Percentiles rank a stretch among this genome's conserved stretches.
These are phyloP conservation scores for Pedicia rivosa DNA, from an alignment of 2,888 invertebrate genomes.

Conservation along the genomic window DNA sequence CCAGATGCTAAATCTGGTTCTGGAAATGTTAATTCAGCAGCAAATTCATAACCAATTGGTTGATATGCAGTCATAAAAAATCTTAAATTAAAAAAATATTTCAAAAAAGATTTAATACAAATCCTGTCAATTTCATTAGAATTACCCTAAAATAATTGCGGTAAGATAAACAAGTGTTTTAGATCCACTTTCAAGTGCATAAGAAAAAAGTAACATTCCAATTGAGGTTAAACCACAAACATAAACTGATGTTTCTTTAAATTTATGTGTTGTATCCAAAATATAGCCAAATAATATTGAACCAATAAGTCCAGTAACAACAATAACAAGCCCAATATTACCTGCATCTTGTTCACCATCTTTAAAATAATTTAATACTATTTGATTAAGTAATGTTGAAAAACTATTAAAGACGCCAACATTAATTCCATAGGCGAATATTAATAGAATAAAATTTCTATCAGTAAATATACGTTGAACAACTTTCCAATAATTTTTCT, in stretches of 20 bases:
- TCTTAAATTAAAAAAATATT: slow-evolving; percentile 24
- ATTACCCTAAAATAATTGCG: slow-evolving; percentile 38
- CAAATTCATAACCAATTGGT: slow-evolving; percentile 57
- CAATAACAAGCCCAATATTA: slow-evolving; percentile 41
- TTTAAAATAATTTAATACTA: slow-evolving; percentile 32
- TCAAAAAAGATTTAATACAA: background rate
- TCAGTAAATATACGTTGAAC: slow-evolving; percentile 35
- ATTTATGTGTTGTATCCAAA: slow-evolving; percentile 46
- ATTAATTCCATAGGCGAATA: slow-evolving; percentile 49
- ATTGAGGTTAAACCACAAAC: slow-evolving; percentile 42
- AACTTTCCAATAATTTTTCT: slow-evolving; percentile 18
- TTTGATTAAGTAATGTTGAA: slow-evolving; percentile 41
- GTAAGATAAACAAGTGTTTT: slow-evolving; percentile 36
- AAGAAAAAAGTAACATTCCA: slow-evolving; percentile 43
- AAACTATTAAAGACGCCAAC: slow-evolving; percentile 58
- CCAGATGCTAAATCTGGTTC: slow-evolving; percentile 55
- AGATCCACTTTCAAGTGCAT: slow-evolving; percentile 32
- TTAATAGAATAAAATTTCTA: slow-evolving; percentile 37
- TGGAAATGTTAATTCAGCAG: slow-evolving; percentile 56
- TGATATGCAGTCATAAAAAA: slow-evolving; percentile 61
- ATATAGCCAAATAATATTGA: slow-evolving; percentile 44
- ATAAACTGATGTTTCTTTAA: slow-evolving; percentile 38
- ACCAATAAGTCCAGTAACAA: slow-evolving; percentile 44
- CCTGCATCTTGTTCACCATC: slow-evolving; percentile 38
- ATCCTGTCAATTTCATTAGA: background rate